phyloP scores from a whole-genome alignment of 2,113 vertebrate species.

The Nesogale talazaci region DNA sequence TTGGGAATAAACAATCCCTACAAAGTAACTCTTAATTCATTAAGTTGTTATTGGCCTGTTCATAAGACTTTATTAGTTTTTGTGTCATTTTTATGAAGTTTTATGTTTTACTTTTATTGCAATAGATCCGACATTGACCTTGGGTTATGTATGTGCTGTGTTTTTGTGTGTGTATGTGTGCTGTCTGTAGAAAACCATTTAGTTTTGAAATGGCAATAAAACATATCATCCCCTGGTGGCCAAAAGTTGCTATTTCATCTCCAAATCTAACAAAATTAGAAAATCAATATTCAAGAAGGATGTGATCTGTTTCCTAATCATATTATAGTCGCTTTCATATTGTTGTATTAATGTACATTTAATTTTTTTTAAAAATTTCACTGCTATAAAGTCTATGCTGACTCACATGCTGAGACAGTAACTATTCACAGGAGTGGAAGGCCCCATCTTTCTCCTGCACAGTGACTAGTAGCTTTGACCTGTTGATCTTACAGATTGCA shows the following conservation, averaged over 20 bases:
- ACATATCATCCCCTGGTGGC: neutral
- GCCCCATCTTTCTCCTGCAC: too few species aligned
- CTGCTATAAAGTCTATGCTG: too few species aligned
- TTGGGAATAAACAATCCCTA: neutral
- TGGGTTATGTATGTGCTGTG: neutral
- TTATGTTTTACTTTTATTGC: conserved; percentile 11
- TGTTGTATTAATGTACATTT: neutral
- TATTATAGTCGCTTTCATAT: neutral
- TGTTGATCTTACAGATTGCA: too few species aligned
- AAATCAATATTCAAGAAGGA: neutral
- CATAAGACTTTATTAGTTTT: conserved; percentile 2
- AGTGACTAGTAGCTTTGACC: too few species aligned
- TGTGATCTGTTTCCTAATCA: neutral
- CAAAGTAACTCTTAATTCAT: neutral
- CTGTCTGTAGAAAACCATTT: neutral
- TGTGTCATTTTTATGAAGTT: neutral
- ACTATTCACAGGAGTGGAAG: too few species aligned
- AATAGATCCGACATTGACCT: neutral
- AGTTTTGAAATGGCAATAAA: neutral
- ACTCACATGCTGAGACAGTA: too few species aligned
- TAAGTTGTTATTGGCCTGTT: neutral
- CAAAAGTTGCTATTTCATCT: neutral
- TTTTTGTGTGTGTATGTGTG: neutral
- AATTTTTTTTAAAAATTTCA: neutral
- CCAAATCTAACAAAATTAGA: neutral